Percentiles rank a stretch among this genome's conserved stretches.
Evolutionary conservation across 2,113 vertebrate species (phyloP).

Genomic region (Rhea pennata): DNA sequence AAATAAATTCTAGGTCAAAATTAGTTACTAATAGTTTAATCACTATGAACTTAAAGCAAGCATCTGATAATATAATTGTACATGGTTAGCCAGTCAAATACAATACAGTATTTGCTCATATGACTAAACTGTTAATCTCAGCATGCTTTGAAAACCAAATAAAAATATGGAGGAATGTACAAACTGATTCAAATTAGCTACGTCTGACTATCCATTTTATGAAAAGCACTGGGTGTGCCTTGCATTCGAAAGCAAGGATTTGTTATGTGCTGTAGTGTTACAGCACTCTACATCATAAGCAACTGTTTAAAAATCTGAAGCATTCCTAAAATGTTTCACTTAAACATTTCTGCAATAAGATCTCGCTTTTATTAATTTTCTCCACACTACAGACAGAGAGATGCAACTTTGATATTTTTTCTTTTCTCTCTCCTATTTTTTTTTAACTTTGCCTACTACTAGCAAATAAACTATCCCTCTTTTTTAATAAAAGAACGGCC

Average conservation of each 20-base stretch:
- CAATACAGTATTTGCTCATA: neutral
- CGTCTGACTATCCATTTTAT: constrained; percentile 50
- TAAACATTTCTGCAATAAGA: constrained; percentile 78
- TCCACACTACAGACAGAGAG: constrained; percentile 57
- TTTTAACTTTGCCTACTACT: constrained; percentile 55
- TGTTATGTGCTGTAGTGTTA: constrained; percentile 34
- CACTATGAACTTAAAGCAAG: neutral
- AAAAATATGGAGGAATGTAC: constrained; percentile 41
- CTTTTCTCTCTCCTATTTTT: neutral
- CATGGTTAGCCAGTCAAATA: neutral
- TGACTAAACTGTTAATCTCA: constrained; percentile 24
- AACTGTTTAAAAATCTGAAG: constrained; percentile 73
- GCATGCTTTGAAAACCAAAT: constrained; percentile 39
- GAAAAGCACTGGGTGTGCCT: constrained; percentile 62
- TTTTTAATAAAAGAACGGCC: constrained; percentile 79
- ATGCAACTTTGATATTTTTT: constrained; percentile 25
- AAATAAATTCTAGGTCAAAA: neutral
- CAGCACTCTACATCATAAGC: constrained; percentile 42
- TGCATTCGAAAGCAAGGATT: constrained; percentile 64
- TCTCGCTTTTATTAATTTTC: constrained; percentile 79
- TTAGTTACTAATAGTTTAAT: neutral
- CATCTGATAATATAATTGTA: neutral
- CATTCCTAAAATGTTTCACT: constrained; percentile 72
- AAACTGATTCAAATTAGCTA: constrained; percentile 62
- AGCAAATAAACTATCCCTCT: constrained; percentile 71